These are phyloP conservation scores for Caenorhabditis inopinata DNA, from an alignment of 1,140 invertebrate species.

Conservation along the genomic window DNA sequence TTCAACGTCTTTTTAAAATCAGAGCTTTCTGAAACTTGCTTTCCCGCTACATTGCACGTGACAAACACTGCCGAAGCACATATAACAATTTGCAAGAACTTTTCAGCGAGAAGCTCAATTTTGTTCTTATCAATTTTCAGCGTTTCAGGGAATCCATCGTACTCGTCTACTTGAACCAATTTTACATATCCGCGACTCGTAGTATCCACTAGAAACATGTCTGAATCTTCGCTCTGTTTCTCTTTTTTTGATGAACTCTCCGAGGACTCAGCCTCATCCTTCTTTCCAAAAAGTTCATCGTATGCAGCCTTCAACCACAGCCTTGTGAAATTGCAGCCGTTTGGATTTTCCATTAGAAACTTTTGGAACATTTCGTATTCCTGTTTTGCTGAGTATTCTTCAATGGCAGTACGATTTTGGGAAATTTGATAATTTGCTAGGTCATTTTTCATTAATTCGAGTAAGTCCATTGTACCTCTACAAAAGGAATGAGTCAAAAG, in stretches of 20 bases:
- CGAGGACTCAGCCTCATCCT: background rate
- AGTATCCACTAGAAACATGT: background rate
- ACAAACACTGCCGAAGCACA: conserved; percentile 21
- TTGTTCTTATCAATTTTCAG: background rate
- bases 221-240: background rate
- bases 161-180: background rate
- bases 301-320: conserved; percentile 19
- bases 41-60: conserved; percentile 35
- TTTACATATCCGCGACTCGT: background rate
- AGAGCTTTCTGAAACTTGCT: conserved; percentile 17
- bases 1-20: conserved; percentile 35
- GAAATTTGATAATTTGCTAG: conserved; percentile 37
- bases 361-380: conserved; percentile 39
- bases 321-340: conserved; percentile 9
- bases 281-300: background rate
- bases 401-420: conserved; percentile 10
- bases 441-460: conserved; percentile 39
- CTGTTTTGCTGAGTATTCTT: conserved; percentile 34
- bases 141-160: conserved; percentile 26
- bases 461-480: conserved; percentile 29
- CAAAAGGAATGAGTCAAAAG: background rate
- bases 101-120: conserved; percentile 5
- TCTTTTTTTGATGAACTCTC: background rate
- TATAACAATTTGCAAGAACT: conserved; percentile 29
- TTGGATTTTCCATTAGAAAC: background rate